Percentiles rank a stretch among this genome's conserved stretches.
Evolutionary conservation across 2,113 vertebrate genomes (phyloP).

Genomic region (Mesitornis unicolor): DNA sequence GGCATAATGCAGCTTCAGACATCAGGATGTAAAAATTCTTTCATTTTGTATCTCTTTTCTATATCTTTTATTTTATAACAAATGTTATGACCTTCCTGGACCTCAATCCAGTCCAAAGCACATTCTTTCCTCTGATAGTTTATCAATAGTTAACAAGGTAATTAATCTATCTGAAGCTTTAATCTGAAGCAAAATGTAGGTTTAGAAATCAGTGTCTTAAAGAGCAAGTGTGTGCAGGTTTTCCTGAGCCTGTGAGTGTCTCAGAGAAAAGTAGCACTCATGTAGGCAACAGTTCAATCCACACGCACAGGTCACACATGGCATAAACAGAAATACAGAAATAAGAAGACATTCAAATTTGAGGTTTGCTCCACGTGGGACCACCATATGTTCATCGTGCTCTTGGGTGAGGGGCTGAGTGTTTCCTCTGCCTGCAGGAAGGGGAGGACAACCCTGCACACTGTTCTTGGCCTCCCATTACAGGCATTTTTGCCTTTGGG

Average conservation of each 20-base stretch:
- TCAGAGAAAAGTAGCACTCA: background rate
- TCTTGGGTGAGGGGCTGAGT: background rate
- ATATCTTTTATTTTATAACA: background rate
- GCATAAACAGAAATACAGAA: background rate
- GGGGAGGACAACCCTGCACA: background rate
- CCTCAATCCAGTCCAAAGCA: background rate
- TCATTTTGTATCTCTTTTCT: no score
- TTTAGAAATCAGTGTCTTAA: background rate
- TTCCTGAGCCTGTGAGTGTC: background rate
- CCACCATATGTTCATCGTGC: accelerated
- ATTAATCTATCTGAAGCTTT: background rate
- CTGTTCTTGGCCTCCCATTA: background rate
- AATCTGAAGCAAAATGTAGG: background rate
- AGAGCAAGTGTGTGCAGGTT: background rate
- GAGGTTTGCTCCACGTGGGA: background rate
- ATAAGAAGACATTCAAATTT: background rate
- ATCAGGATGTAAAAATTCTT: background rate
- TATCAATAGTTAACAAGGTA: background rate
- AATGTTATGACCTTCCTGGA: background rate
- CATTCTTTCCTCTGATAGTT: background rate
- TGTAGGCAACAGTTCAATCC: background rate
- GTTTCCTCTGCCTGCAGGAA: background rate
- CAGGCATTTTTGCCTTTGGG: background rate
- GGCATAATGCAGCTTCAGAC: background rate
- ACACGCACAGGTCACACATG: accelerated